Conservation (phyloP, 37 sponge, comb jelly and placozoan genomes). For the Halichondria panicea region DNA sequence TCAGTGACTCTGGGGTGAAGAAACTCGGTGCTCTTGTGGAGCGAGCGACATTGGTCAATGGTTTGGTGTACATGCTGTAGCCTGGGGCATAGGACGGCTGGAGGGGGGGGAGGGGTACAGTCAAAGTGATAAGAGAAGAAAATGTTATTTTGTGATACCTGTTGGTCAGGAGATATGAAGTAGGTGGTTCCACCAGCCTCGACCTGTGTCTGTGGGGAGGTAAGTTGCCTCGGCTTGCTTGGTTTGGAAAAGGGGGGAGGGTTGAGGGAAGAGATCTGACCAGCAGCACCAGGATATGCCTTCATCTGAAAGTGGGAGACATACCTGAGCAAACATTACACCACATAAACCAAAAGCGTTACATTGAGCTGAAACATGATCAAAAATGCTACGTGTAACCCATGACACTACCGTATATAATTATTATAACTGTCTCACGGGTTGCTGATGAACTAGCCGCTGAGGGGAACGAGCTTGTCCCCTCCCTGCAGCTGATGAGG, state of each 20-base stretch:
- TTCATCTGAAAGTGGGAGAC: not conserved
- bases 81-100: conserved; percentile 20
- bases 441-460: too few species aligned
- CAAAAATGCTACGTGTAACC: not conserved
- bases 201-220: conserved; percentile 11
- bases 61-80: conserved; percentile 18
- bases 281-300: not conserved
- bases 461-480: too few species aligned
- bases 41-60: conserved; percentile 7
- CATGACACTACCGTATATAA: not conserved
- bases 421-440: not conserved
- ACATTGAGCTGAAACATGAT: too few species aligned
- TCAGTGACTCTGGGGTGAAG: conserved; percentile 18
- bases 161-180: conserved; percentile 28
- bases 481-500: too few species aligned
- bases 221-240: not conserved
- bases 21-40: not conserved
- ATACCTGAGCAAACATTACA: too few species aligned
- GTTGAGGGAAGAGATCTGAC: not conserved
- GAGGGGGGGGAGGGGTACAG: not conserved
- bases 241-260: conserved; percentile 21
- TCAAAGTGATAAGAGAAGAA: not conserved
- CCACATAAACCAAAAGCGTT: too few species aligned
- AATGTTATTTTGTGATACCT: conserved; percentile 8
- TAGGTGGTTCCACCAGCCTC: conserved; percentile 61